Conservation (phyloP, 1,140 invertebrate genomes). For the Nomia melanderi region DNA sequence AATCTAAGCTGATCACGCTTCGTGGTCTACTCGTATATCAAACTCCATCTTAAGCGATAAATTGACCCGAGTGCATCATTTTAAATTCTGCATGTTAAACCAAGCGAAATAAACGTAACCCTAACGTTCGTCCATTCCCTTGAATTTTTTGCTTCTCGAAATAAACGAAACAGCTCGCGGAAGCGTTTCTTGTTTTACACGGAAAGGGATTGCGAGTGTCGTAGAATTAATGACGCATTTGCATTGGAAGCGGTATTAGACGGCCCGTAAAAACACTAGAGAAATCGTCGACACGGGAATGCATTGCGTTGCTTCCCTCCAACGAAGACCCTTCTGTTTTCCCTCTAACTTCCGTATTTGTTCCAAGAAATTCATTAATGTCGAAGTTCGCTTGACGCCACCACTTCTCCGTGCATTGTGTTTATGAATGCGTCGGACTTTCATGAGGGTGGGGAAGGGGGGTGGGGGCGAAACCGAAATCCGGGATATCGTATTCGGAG, state of each 20-base stretch:
- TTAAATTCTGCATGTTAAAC: too few species aligned
- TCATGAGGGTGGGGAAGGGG: too few species aligned
- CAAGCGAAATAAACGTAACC: too few species aligned
- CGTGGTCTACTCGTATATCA: too few species aligned
- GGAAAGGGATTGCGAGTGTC: background rate
- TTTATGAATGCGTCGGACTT: too few species aligned
- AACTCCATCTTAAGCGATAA: too few species aligned
- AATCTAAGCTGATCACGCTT: too few species aligned
- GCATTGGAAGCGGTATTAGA: slow-evolving; percentile 16
- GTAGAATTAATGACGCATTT: slow-evolving; percentile 32
- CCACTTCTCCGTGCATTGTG: background rate
- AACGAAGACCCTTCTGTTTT: slow-evolving; percentile 1
- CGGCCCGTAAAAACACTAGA: slow-evolving; percentile 11
- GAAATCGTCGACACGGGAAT: slow-evolving; percentile 23
- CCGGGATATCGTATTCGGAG: background rate
- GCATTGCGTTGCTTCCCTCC: slow-evolving; percentile 3
- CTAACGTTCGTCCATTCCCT: background rate
- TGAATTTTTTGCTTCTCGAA: background rate
- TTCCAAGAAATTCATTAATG: slow-evolving; percentile 3
- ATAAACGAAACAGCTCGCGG: background rate
- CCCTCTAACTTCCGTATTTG: slow-evolving; percentile 5
- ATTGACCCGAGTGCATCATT: too few species aligned
- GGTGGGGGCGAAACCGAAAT: background rate
- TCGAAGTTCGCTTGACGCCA: background rate
- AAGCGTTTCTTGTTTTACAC: background rate